Conservation (phyloP, 2,888 invertebrate species). For the Anticlea derivata region DNA sequence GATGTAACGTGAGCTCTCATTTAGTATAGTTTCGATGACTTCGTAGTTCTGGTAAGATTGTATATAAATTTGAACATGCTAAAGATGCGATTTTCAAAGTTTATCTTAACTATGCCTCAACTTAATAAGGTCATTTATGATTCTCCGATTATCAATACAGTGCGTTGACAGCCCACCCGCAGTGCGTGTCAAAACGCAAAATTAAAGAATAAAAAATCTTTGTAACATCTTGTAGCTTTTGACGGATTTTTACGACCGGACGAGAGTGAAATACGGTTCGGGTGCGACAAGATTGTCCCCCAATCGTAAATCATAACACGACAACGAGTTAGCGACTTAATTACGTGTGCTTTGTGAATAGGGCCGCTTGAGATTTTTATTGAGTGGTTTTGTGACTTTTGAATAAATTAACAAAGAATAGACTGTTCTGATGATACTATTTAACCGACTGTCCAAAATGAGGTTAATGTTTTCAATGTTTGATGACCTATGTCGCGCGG, state of each 20-base stretch:
- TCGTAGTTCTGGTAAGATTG: no score
- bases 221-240: constrained; percentile 30
- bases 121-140: no score
- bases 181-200: constrained; percentile 21
- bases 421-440: neutral
- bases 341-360: constrained; percentile 37
- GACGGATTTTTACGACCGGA: constrained; percentile 38
- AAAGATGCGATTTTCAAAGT: no score
- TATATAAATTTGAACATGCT: no score
- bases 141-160: neutral
- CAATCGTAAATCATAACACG: constrained; percentile 35
- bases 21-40: no score
- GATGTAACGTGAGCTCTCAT: no score
- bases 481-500: no score
- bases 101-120: no score
- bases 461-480: neutral
- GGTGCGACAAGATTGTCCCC: constrained; percentile 33
- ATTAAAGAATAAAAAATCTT: constrained; percentile 22
- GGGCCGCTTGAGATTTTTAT: constrained; percentile 32
- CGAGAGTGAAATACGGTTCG: constrained; percentile 30
- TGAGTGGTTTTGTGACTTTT: constrained; percentile 21
- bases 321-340: constrained; percentile 37
- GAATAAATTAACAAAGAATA: constrained; percentile 9
- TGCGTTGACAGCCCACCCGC: constrained; percentile 32
- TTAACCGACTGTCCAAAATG: neutral